A percentile compares a stretch with the other conserved stretches of the same genome.
These are phyloP conservation scores for Trypoxylon attenuatum DNA, from an alignment of 2,888 invertebrate genomes.

Conservation along the genomic window DNA sequence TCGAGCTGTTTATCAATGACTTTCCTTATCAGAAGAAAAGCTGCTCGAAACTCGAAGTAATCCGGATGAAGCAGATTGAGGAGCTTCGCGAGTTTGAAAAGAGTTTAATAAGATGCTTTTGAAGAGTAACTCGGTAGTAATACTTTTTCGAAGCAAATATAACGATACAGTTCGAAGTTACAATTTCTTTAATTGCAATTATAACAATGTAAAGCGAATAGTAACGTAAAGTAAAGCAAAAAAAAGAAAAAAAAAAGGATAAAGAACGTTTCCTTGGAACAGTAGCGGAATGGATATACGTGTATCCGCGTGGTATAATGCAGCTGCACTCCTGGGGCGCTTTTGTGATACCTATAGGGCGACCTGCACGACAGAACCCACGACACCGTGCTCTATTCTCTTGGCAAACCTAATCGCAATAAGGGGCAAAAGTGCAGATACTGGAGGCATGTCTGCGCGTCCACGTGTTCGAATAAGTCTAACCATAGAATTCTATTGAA, in stretches of 20 bases:
- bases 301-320: background rate
- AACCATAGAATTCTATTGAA: background rate
- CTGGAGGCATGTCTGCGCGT: background rate
- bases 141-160: too few relatives aligned
- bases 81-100: constrained; percentile 11
- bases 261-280: background rate
- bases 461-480: background rate
- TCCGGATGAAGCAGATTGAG: constrained; percentile 20
- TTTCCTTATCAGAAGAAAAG: constrained; percentile 21
- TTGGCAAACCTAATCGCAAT: background rate
- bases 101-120: constrained; percentile 13
- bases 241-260: background rate
- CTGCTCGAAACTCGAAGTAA: constrained; percentile 2
- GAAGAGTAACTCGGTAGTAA: too few relatives aligned
- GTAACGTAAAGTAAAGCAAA: too few relatives aligned
- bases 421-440: background rate
- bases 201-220: too few relatives aligned
- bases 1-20: too few relatives aligned
- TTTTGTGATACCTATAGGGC: background rate
- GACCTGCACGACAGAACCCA: background rate
- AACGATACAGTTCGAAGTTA: too few relatives aligned
- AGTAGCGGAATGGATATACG: background rate
- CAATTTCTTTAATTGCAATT: too few relatives aligned
- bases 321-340: constrained; percentile 8
- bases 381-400: background rate